Conservation (phyloP, 1,140 invertebrate genomes). For the Chymomyza costata region DNA sequence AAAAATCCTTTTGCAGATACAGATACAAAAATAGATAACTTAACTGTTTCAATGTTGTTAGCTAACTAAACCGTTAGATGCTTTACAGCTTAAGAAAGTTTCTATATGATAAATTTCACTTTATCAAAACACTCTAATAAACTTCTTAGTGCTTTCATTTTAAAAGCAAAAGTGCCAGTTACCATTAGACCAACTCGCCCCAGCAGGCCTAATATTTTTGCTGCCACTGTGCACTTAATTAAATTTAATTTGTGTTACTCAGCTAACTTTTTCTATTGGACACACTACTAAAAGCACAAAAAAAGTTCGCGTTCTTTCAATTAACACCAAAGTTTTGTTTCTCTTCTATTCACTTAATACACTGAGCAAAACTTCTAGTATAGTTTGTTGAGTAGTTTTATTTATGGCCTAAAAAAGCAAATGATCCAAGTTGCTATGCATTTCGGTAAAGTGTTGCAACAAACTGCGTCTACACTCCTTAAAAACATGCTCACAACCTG, state of each 20-base stretch:
- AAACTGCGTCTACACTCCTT: conserved; percentile 78
- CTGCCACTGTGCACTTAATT: conserved; percentile 36
- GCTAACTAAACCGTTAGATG: conserved; percentile 24
- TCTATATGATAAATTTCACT: conserved; percentile 6
- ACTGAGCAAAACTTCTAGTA: conserved; percentile 23
- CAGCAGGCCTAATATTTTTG: conserved; percentile 22
- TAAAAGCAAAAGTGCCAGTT: conserved; percentile 52
- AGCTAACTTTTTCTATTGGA: conserved; percentile 15
- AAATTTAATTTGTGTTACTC: conserved; percentile 6
- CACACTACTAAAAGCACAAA: conserved; percentile 13
- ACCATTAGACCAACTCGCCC: not conserved
- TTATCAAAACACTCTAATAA: not conserved
- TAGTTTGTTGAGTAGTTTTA: conserved; percentile 6
- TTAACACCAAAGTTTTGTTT: conserved; percentile 32
- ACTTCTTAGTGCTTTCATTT: conserved; percentile 34
- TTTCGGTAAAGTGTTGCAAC: conserved; percentile 53
- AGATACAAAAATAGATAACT: no score
- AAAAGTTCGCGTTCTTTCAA: conserved; percentile 43
- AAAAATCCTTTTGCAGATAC: no score
- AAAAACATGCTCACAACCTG: conserved; percentile 79
- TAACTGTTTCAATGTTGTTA: no score
- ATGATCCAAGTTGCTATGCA: conserved; percentile 45
- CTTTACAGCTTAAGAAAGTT: no score
- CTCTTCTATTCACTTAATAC: conserved; percentile 3
- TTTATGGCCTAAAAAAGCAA: conserved; percentile 52